Conservation (phyloP, 1,140 invertebrate species). For the Eciton burchellii region DNA sequence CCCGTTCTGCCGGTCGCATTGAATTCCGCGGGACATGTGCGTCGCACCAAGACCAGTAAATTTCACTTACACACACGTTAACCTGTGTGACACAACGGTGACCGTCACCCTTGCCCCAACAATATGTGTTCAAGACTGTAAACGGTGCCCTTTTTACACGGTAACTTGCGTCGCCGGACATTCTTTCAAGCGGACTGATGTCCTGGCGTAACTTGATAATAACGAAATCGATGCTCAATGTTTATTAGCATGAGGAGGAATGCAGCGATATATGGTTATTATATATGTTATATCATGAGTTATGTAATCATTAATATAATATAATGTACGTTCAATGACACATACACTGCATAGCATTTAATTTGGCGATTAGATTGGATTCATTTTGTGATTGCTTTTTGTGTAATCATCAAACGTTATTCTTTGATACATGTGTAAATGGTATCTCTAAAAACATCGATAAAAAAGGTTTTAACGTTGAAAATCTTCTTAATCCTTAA, state of each 20-base stretch:
- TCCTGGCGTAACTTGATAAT: not conserved
- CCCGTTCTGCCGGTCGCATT: slow-evolving; percentile 60
- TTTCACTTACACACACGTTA: slow-evolving; percentile 44
- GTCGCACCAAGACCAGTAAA: slow-evolving; percentile 56
- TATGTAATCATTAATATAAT: too few species aligned
- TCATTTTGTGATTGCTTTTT: too few species aligned
- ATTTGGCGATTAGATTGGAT: too few species aligned
- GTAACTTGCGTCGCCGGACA: not conserved
- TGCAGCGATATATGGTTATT: too few species aligned
- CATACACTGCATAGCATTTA: too few species aligned
- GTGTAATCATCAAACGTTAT: too few species aligned
- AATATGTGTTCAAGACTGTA: slow-evolving; percentile 28
- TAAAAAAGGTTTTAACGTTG: too few species aligned
- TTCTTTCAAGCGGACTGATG: slow-evolving; percentile 34
- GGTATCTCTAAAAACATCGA: too few species aligned
- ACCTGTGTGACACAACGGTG: slow-evolving; percentile 29
- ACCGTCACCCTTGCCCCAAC: slow-evolving; percentile 26
- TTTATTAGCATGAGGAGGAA: not conserved
- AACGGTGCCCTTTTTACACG: slow-evolving; percentile 49
- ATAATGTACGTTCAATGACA: too few species aligned
- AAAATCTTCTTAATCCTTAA: too few species aligned
- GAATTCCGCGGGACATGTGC: slow-evolving; percentile 61
- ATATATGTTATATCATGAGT: too few species aligned
- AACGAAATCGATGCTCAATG: slow-evolving; percentile 15
- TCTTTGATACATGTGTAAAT: too few species aligned